Percentiles rank a stretch among this genome's conserved stretches.
Conservation (phyloP, 2,113 vertebrate genomes). For the Dasyornis broadbenti region DNA sequence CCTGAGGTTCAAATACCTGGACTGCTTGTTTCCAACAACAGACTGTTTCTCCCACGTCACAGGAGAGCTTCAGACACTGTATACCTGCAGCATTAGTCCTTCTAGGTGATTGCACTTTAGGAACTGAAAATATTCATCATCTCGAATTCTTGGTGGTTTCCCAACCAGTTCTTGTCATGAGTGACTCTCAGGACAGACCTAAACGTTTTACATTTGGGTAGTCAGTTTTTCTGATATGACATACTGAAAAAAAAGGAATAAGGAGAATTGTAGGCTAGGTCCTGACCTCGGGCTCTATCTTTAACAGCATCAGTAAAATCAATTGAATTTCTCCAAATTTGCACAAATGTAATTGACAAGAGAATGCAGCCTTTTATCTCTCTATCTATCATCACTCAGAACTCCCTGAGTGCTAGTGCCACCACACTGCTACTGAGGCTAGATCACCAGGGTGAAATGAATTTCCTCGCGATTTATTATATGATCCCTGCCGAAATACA, state of each 20-base stretch:
- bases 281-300: not conserved
- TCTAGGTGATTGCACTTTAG: not conserved
- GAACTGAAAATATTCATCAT: not conserved
- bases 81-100: not conserved
- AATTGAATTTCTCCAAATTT: not conserved
- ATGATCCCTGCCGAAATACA: not conserved
- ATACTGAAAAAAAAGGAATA: not conserved
- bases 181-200: not conserved
- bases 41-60: not conserved
- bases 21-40: not conserved
- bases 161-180: not conserved
- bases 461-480: constrained; percentile 34
- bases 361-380: not conserved
- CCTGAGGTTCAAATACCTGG: not conserved
- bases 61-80: not conserved
- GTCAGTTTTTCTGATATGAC: not conserved
- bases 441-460: constrained; percentile 28
- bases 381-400: constrained; percentile 1
- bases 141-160: not conserved
- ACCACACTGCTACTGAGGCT: not conserved
- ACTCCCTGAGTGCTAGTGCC: not conserved
- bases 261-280: not conserved
- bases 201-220: not conserved
- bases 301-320: not conserved
- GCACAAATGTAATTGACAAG: not conserved